Evolutionary conservation across 2,888 invertebrate species (phyloP).

Genomic region (Xestia ashworthii): DNA sequence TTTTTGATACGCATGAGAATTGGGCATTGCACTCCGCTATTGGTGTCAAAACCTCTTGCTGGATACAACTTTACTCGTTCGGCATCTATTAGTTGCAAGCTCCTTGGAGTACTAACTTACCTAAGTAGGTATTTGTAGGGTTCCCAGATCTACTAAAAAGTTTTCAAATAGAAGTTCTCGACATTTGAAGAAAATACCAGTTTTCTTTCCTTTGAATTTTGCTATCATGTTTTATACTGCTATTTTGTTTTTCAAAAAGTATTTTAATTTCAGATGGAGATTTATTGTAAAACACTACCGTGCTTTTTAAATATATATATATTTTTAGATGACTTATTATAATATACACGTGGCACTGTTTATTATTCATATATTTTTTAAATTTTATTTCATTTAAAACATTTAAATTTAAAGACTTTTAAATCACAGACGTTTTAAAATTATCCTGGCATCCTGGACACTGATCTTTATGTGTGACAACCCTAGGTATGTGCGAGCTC

Average conservation of each 20-base stretch:
- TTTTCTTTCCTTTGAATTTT: not conserved
- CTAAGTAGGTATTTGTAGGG: conserved; percentile 17
- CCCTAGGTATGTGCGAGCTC: conserved; percentile 14
- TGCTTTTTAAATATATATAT: too few species aligned
- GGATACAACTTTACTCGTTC: conserved; percentile 41
- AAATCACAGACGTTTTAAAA: not conserved
- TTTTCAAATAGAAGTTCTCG: not conserved
- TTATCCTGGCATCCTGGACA: not conserved
- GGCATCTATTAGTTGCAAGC: conserved; percentile 48
- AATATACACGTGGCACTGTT: too few species aligned
- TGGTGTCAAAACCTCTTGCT: conserved; percentile 47
- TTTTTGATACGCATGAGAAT: not conserved
- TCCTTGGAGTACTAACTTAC: conserved; percentile 43
- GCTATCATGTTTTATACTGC: not conserved
- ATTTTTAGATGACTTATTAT: too few species aligned
- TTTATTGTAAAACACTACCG: not conserved
- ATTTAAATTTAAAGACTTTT: not conserved
- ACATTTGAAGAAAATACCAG: not conserved
- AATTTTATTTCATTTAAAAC: too few species aligned
- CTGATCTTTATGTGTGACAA: not conserved
- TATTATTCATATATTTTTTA: too few species aligned
- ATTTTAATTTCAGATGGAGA: not conserved
- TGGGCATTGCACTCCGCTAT: conserved; percentile 14
- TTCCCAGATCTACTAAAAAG: not conserved
- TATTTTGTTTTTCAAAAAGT: not conserved